Percentiles rank a stretch among this genome's conserved stretches.
phyloP scores from a whole-genome alignment of 2,888 invertebrate species.

The Anticlea derivata region DNA sequence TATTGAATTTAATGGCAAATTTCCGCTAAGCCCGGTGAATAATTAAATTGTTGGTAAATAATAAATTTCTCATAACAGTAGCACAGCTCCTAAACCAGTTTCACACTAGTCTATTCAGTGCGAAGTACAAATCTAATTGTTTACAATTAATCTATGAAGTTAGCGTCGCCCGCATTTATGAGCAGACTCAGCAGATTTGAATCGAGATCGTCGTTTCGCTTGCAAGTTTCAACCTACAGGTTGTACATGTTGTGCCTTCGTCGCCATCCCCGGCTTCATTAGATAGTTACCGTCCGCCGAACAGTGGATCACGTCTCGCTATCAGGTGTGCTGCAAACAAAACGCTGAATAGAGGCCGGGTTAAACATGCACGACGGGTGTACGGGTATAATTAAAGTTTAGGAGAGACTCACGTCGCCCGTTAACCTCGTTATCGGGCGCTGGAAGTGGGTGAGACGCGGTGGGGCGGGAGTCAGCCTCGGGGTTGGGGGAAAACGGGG shows the following conservation, averaged over 20 bases:
- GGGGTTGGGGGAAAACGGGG: constrained; percentile 72
- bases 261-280: constrained; percentile 66
- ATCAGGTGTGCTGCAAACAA: constrained; percentile 80
- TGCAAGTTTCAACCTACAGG: constrained; percentile 45
- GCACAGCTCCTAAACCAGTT: constrained; percentile 23
- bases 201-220: constrained; percentile 42
- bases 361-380: constrained; percentile 82
- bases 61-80: constrained; percentile 13
- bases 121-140: constrained; percentile 41
- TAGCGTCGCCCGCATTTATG: constrained; percentile 43
- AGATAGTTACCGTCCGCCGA: constrained; percentile 65
- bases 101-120: constrained; percentile 29
- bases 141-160: constrained; percentile 42
- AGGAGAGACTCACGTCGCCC: constrained; percentile 84
- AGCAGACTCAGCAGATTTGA: constrained; percentile 58
- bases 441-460: constrained; percentile 83
- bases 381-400: constrained; percentile 84
- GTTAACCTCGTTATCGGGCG: constrained; percentile 85
- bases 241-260: constrained; percentile 49
- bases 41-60: constrained; percentile 1
- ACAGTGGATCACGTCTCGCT: constrained; percentile 69
- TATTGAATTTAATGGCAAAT: too few relatives aligned
- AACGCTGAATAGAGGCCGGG: constrained; percentile 78
- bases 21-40: neutral
- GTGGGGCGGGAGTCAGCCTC: constrained; percentile 68